phyloP scores from a whole-genome alignment of 1,140 invertebrate genomes.

The Schlechtendalia chinensis region DNA sequence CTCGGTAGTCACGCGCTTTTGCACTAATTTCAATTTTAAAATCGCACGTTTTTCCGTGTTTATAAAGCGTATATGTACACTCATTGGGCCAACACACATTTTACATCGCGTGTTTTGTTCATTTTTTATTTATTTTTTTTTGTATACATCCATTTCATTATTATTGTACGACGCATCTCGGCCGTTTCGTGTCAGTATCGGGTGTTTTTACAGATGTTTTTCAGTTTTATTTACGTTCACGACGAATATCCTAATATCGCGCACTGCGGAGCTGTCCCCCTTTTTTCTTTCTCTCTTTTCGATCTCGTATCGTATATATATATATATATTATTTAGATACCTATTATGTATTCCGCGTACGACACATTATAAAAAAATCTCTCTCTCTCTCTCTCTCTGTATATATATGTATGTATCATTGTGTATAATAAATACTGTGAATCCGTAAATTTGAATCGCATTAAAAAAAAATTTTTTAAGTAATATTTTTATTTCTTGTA shows the following conservation, averaged over 20 bases:
- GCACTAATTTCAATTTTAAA: not conserved
- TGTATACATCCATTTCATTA: slow-evolving; percentile 37
- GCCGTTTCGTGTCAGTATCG: slow-evolving; percentile 17
- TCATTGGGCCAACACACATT: not conserved
- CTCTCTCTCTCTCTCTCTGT: no score
- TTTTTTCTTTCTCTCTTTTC: no score
- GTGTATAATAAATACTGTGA: no score
- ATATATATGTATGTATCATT: not conserved
- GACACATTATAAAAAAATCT: no score
- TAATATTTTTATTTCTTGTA: no score
- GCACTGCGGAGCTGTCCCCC: not conserved
- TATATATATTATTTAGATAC: not conserved
- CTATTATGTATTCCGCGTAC: no score
- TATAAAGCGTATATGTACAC: no score
- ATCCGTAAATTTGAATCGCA: no score
- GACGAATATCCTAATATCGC: slow-evolving; percentile 23
- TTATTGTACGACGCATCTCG: slow-evolving; percentile 7
- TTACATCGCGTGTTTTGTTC: not conserved
- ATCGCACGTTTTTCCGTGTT: not conserved
- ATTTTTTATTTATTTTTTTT: slow-evolving; percentile 10
- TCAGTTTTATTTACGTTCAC: slow-evolving; percentile 40
- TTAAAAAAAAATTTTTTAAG: no score
- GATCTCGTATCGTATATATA: not conserved
- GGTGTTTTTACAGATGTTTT: slow-evolving; percentile 44
- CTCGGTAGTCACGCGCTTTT: not conserved